These are phyloP conservation scores for Manis crassicaudata DNA, from an alignment of 2,797 vertebrate species.

Conservation along the genomic window DNA sequence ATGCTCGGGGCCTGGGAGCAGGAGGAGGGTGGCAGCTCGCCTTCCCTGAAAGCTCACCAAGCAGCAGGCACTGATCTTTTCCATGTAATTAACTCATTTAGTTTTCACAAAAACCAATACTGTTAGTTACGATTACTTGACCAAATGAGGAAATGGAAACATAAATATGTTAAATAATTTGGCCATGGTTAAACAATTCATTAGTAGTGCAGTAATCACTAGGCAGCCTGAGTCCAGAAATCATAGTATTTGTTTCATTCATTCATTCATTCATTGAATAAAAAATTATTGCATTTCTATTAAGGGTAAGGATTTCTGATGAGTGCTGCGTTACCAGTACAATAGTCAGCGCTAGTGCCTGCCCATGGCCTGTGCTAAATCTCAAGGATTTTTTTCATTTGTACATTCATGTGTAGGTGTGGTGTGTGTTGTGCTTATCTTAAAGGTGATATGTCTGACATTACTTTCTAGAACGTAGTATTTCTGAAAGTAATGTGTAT, in stretches of 20 bases:
- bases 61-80: neutral
- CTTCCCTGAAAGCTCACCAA: neutral
- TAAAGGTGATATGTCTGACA: neutral
- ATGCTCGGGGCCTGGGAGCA: fast-evolving
- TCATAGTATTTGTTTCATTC: neutral
- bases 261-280: neutral
- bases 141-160: neutral
- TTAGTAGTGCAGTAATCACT: neutral
- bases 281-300: neutral
- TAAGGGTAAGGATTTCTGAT: neutral
- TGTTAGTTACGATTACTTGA: neutral
- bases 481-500: neutral
- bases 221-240: neutral
- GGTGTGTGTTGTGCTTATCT: neutral
- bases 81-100: neutral
- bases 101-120: neutral
- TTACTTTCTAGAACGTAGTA: neutral
- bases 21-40: neutral
- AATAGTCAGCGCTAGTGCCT: neutral
- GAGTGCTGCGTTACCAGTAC: neutral
- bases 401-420: neutral
- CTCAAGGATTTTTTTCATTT: neutral
- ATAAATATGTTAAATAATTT: neutral
- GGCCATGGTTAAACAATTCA: neutral
- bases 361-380: neutral